These are phyloP conservation scores for Psilanteris sp. DNA, from an alignment of 1,140 invertebrate genomes.

Conservation along the genomic window DNA sequence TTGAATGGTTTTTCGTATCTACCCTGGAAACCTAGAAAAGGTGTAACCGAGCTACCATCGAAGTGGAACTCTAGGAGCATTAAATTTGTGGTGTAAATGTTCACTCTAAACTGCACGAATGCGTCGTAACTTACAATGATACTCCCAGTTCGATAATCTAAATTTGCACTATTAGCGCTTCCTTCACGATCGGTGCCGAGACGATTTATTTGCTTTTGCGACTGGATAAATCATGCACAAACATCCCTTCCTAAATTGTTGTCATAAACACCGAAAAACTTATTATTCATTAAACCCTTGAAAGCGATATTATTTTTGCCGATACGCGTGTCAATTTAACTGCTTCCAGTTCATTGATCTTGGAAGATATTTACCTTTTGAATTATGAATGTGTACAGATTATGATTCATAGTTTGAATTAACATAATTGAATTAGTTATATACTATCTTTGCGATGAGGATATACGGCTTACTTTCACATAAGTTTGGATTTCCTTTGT, in stretches of 20 bases:
- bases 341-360: constrained; percentile 54
- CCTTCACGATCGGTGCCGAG: constrained; percentile 25
- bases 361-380: constrained; percentile 29
- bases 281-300: constrained; percentile 18
- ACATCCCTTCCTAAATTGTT: too few species aligned
- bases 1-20: constrained; percentile 34
- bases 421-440: constrained; percentile 57
- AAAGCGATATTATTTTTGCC: constrained; percentile 10
- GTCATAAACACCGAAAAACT: constrained; percentile 22
- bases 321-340: constrained; percentile 5
- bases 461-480: constrained; percentile 32
- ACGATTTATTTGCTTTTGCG: too few species aligned
- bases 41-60: constrained; percentile 41
- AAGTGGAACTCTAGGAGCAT: constrained; percentile 29
- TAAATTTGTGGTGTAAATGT: constrained; percentile 53
- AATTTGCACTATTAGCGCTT: constrained; percentile 51
- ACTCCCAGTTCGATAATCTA: constrained; percentile 41
- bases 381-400: constrained; percentile 32
- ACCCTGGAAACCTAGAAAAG: constrained; percentile 35
- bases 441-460: constrained; percentile 28
- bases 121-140: constrained; percentile 49
- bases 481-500: constrained; percentile 6
- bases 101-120: constrained; percentile 47
- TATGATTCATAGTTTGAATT: constrained; percentile 53
- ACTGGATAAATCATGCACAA: too few species aligned